Percentiles rank a stretch among this genome's conserved stretches.
These are phyloP conservation scores for Thumatha senex DNA, from an alignment of 2,888 invertebrate genomes.

Conservation along the genomic window DNA sequence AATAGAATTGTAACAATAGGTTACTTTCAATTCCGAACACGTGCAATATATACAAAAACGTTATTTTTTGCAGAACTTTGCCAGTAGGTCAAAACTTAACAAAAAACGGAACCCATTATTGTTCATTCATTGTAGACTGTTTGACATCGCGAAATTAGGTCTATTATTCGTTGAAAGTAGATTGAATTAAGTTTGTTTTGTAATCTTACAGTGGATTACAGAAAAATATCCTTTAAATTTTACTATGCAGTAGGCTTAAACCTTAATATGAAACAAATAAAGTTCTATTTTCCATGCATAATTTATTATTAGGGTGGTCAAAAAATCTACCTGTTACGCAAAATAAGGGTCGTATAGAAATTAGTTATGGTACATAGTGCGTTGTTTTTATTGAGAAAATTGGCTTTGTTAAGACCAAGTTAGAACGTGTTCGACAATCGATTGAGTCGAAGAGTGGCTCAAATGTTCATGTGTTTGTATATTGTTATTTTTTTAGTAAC, in stretches of 20 bases:
- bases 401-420: conserved; percentile 30
- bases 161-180: conserved; percentile 10
- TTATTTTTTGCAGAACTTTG: conserved; percentile 42
- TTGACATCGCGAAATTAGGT: not conserved
- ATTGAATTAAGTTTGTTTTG: conserved; percentile 2
- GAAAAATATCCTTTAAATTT: conserved; percentile 13
- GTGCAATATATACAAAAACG: conserved; percentile 47
- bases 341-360: conserved; percentile 44
- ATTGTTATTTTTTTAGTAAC: conserved; percentile 2
- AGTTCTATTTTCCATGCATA: conserved; percentile 13
- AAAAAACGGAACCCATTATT: conserved; percentile 33
- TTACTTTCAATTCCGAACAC: conserved; percentile 42
- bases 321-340: conserved; percentile 55
- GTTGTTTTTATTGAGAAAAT: conserved; percentile 42
- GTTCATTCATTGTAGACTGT: conserved; percentile 4
- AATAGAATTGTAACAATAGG: conserved; percentile 38
- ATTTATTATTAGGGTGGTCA: conserved; percentile 6
- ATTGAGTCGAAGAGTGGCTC: conserved; percentile 19
- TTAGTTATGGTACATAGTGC: conserved; percentile 33
- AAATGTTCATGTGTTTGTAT: not conserved
- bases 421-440: conserved; percentile 31
- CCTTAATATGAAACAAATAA: conserved; percentile 6
- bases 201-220: conserved; percentile 1
- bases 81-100: conserved; percentile 41
- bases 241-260: not conserved